Evolutionary conservation across 2,797 vertebrate genomes (phyloP).

Genomic region (Muscicapa comitata): DNA sequence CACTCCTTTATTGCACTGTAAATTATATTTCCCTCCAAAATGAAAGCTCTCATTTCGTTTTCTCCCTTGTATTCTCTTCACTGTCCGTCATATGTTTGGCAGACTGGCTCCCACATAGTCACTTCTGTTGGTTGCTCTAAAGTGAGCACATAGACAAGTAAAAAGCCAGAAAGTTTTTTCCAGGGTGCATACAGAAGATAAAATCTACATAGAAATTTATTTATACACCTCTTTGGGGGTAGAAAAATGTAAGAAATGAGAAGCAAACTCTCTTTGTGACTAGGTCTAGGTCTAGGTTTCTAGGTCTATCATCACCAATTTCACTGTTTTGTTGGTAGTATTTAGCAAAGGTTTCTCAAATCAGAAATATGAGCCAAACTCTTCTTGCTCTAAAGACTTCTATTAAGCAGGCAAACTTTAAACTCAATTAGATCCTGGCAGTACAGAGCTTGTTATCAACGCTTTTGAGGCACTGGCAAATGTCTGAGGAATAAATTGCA

Average conservation of each 20-base stretch:
- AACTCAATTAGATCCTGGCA: background rate
- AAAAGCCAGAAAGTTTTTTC: background rate
- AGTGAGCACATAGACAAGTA: background rate
- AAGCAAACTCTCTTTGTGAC: background rate
- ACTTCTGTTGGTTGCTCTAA: background rate
- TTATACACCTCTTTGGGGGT: background rate
- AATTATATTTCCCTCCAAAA: background rate
- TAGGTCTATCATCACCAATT: background rate
- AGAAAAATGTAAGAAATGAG: background rate
- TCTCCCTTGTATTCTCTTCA: background rate
- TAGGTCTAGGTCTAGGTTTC: background rate
- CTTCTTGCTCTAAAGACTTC: background rate
- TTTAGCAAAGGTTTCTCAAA: background rate
- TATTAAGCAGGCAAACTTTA: background rate
- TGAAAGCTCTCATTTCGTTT: background rate
- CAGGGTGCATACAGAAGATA: fast-evolving
- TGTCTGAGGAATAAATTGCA: background rate
- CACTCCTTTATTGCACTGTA: background rate
- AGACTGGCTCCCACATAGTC: background rate
- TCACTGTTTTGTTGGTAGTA: background rate
- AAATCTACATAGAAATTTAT: background rate
- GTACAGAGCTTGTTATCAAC: background rate
- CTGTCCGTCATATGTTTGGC: background rate
- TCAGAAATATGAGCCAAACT: background rate
- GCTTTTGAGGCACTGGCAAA: background rate